phyloP scores from a whole-genome alignment of 2,113 vertebrate genomes.

The Campylomormyrus numenius region DNA sequence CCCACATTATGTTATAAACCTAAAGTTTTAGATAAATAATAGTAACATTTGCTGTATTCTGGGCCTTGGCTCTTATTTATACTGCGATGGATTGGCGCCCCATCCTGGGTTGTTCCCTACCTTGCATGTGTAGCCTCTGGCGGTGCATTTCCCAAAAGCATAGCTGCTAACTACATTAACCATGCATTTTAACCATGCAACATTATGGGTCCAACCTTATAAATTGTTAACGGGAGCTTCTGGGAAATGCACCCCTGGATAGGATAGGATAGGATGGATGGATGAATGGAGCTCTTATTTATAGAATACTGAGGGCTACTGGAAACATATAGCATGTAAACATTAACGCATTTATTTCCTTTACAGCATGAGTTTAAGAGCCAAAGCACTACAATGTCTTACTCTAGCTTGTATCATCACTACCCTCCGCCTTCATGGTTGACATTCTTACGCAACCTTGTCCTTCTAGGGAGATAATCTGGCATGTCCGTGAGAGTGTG shows the following conservation, averaged over 20 bases:
- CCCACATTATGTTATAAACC: not conserved
- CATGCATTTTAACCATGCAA: no score
- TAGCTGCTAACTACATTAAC: no score
- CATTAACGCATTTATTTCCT: not conserved
- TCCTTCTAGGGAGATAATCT: slow-evolving; percentile 12
- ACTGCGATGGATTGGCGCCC: no score
- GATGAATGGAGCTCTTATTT: not conserved
- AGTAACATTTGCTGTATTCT: not conserved
- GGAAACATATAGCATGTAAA: not conserved
- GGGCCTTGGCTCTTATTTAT: not conserved
- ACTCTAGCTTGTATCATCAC: not conserved
- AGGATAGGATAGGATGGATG: no score
- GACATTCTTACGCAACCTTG: slow-evolving; percentile 4
- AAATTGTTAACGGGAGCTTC: no score
- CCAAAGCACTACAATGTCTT: not conserved
- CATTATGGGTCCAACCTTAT: no score
- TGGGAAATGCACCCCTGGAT: no score
- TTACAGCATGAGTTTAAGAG: not conserved
- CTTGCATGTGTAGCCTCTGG: no score
- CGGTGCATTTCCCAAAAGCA: no score
- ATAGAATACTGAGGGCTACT: not conserved
- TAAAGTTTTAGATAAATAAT: not conserved
- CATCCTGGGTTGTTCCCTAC: no score
- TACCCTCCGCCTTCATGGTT: not conserved
- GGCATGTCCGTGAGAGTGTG: slow-evolving; percentile 9